These are phyloP conservation scores for Meliscaeva auricollis DNA, from an alignment of 2,888 invertebrate species.

Conservation along the genomic window DNA sequence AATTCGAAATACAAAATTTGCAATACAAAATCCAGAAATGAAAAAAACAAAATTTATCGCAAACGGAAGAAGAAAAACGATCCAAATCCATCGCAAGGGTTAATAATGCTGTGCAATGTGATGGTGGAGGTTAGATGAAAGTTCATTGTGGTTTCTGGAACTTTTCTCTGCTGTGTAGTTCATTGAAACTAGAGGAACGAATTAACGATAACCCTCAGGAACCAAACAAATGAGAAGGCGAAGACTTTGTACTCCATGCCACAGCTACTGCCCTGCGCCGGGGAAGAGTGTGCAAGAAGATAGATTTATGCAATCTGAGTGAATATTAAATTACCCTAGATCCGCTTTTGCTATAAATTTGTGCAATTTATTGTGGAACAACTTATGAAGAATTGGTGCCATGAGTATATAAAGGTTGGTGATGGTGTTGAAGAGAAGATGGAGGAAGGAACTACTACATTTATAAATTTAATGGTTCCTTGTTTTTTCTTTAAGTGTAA, in stretches of 20 bases:
- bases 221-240: conserved; percentile 33
- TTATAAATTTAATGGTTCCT: conserved; percentile 4
- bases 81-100: conserved; percentile 55
- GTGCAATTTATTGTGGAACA: conserved; percentile 67
- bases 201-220: conserved; percentile 62
- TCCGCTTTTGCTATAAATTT: conserved; percentile 65
- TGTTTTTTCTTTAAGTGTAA: neutral
- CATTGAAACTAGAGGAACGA: conserved; percentile 54
- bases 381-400: conserved; percentile 58
- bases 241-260: neutral
- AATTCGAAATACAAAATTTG: neutral
- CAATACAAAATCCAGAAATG: neutral
- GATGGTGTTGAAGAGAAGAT: neutral
- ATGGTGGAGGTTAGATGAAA: conserved; percentile 4
- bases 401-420: neutral
- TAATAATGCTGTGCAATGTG: conserved; percentile 55
- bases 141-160: conserved; percentile 40
- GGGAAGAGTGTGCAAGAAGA: conserved; percentile 10
- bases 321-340: conserved; percentile 66
- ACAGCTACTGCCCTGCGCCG: neutral
- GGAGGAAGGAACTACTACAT: neutral
- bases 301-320: conserved; percentile 45
- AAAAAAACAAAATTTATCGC: neutral
- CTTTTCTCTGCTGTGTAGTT: conserved; percentile 34
- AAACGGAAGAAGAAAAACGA: conserved; percentile 44